Evolutionary conservation across 2,888 invertebrate genomes (phyloP).

Genomic region (Tinea semifulvella): DNA sequence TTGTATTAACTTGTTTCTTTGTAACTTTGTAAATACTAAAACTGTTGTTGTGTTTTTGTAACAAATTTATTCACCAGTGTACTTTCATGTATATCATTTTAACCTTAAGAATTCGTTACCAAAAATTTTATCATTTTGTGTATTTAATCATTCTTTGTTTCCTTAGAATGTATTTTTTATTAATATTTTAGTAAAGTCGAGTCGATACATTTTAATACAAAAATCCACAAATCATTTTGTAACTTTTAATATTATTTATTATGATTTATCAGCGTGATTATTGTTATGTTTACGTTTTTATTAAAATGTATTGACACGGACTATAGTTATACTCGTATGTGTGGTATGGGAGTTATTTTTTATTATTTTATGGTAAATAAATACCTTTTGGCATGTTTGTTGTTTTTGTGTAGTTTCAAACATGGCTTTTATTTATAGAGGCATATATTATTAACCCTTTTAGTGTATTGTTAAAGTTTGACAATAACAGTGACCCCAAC

Average conservation of each 20-base stretch:
- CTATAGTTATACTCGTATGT: neutral
- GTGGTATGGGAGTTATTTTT: constrained; percentile 5
- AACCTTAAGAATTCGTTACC: constrained; percentile 60
- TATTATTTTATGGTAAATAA: neutral
- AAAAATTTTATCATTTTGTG: constrained; percentile 45
- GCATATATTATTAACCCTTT: constrained; percentile 30
- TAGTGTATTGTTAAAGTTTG: constrained; percentile 28
- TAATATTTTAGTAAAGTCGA: constrained; percentile 6
- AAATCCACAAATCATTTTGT: too few species aligned
- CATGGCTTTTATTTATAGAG: constrained; percentile 24
- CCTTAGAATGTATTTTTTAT: constrained; percentile 4
- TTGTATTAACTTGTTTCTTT: constrained; percentile 21
- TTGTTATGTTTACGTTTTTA: too few species aligned
- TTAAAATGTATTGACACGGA: too few species aligned
- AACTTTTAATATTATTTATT: too few species aligned
- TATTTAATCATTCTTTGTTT: constrained; percentile 38
- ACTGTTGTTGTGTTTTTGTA: constrained; percentile 27
- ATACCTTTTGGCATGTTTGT: neutral
- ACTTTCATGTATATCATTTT: constrained; percentile 20
- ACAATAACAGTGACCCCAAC: constrained; percentile 22
- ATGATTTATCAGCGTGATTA: too few species aligned
- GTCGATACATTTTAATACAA: too few species aligned
- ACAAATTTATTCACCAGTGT: constrained; percentile 29
- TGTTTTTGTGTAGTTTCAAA: constrained; percentile 15
- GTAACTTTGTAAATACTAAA: constrained; percentile 32